phyloP scores from a whole-genome alignment of 2,113 vertebrate species.

The Paramormyrops kingsleyae region DNA sequence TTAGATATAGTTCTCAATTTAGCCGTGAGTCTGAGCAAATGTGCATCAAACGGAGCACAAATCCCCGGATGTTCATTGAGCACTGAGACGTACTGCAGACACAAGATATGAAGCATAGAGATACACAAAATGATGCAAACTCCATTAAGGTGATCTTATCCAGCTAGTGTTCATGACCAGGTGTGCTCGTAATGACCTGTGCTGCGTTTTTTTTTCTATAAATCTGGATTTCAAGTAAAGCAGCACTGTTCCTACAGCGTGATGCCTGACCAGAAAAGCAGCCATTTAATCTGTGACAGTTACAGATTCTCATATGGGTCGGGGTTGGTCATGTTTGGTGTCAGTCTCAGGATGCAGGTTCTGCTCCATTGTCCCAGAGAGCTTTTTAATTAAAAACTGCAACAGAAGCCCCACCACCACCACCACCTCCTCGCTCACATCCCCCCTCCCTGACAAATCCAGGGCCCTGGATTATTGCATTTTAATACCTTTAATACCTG shows the following conservation, averaged over 20 bases:
- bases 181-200: background rate
- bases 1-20: background rate
- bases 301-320: background rate
- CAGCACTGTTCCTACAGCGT: background rate
- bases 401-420: background rate
- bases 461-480: background rate
- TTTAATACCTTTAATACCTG: slow-evolving; percentile 11
- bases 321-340: background rate
- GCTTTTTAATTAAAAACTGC: background rate
- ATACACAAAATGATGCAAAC: background rate
- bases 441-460: background rate
- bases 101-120: background rate
- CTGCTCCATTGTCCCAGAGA: background rate
- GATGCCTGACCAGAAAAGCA: background rate
- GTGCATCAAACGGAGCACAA: background rate
- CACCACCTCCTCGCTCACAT: background rate
- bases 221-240: background rate
- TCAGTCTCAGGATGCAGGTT: background rate
- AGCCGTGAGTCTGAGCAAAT: background rate
- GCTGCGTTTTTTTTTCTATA: background rate
- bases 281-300: background rate
- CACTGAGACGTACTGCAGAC: background rate
- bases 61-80: background rate
- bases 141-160: background rate
- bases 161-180: background rate